phyloP scores from a whole-genome alignment of 1,140 invertebrate genomes.

The Drosophila sulfurigaster region DNA sequence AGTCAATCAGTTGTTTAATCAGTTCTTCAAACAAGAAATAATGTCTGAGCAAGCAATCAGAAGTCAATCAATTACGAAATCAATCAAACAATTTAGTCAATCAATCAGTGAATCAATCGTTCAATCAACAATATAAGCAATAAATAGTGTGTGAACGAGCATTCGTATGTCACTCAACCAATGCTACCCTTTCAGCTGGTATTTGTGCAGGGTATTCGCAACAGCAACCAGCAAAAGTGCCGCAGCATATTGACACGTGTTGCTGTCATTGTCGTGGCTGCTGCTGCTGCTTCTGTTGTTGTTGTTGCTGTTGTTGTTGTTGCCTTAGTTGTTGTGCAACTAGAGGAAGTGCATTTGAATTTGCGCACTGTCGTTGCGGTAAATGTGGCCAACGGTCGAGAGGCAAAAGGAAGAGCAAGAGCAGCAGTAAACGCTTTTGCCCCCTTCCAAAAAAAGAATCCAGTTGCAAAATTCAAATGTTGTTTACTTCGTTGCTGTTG shows the following conservation, averaged over 20 bases:
- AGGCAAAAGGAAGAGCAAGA: not conserved
- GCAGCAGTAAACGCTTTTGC: not conserved
- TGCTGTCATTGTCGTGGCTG: slow-evolving; percentile 12
- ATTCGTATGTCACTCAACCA: not conserved
- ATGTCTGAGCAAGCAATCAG: too few species aligned
- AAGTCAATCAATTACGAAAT: not conserved
- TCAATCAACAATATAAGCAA: too few species aligned
- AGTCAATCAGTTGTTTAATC: too few species aligned
- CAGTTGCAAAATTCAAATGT: slow-evolving; percentile 14
- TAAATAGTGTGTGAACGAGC: too few species aligned
- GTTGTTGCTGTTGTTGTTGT: not conserved
- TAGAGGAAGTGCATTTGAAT: slow-evolving; percentile 20
- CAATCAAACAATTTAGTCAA: not conserved
- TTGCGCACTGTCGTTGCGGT: slow-evolving; percentile 32
- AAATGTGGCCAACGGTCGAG: slow-evolving; percentile 19
- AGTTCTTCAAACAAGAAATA: too few species aligned
- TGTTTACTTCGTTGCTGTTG: slow-evolving; percentile 2
- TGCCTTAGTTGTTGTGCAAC: not conserved
- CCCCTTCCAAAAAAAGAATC: not conserved
- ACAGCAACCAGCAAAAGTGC: slow-evolving; percentile 12
- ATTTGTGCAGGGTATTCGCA: slow-evolving; percentile 2
- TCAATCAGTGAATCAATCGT: too few species aligned
- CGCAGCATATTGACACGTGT: slow-evolving; percentile 36
- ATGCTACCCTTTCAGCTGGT: not conserved
- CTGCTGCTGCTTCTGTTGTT: not conserved